These are phyloP conservation scores for Odontomachus brunneus DNA, from an alignment of 1,140 invertebrate species.

Conservation along the genomic window DNA sequence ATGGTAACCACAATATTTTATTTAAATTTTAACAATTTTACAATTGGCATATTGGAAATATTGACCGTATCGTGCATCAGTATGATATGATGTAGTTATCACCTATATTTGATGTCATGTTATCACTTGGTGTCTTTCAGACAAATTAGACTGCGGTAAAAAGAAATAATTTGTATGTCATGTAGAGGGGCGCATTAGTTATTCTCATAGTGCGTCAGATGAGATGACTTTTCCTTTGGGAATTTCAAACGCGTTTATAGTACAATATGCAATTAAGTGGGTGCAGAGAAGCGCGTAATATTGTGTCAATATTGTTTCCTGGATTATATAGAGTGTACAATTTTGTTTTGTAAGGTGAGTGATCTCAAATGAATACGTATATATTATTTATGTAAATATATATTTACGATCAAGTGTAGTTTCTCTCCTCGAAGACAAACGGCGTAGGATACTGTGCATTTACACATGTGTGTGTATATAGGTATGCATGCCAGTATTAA, in stretches of 20 bases:
- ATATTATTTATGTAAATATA: slow-evolving; percentile 50
- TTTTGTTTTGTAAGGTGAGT: slow-evolving; percentile 9
- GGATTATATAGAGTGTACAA: background rate
- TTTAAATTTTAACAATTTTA: too few species aligned
- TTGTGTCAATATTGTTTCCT: background rate
- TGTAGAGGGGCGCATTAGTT: slow-evolving; percentile 2
- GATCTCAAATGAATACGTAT: slow-evolving; percentile 19
- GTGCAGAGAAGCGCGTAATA: background rate
- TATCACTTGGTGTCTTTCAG: background rate
- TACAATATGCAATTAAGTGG: slow-evolving; percentile 2
- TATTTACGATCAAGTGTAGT: slow-evolving; percentile 26
- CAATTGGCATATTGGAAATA: background rate
- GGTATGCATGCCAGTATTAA: slow-evolving; percentile 17
- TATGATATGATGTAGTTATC: background rate
- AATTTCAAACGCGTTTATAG: background rate
- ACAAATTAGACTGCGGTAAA: background rate
- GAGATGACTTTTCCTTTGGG: background rate
- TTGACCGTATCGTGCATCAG: background rate
- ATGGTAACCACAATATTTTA: too few species aligned
- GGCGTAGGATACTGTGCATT: slow-evolving; percentile 19
- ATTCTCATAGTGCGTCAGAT: background rate
- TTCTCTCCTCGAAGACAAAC: slow-evolving; percentile 7
- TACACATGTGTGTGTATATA: slow-evolving; percentile 11
- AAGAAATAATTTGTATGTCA: slow-evolving; percentile 7
- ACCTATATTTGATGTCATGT: too few species aligned